Evolutionary conservation across 2,113 vertebrate species (phyloP), one percentile per base, ranked within the genome.

Genomic region (Brachyhypopomus occidentalis): DNA sequence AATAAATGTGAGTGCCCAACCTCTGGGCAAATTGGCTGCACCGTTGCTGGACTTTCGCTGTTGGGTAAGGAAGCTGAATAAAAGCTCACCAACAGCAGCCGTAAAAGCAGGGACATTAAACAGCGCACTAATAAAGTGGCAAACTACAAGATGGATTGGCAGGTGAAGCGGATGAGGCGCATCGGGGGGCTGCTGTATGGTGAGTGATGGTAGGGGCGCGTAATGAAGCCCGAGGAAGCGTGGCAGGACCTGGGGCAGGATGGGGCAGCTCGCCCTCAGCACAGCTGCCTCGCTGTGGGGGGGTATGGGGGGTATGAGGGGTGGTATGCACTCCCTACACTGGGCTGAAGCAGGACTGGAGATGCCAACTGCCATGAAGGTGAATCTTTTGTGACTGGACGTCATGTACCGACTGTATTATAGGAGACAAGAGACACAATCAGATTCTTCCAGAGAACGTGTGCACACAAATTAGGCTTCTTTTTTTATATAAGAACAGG

Each of bases 361-460:
- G 45, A 11, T 8, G 9, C 45, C 45, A 12, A 9, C 12, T 52
- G 45, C 9, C 45, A 52, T 1, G 45, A 52, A 52, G 1, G 45
- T 52, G 2, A 52, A 8, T 52, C 45, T 52, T 52, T 52, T 5
- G 9, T 52, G 45, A 52, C 45, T 52, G 45, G 45, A 52, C 7
- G 8, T 52, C 45, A 52, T 14, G 45, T 14, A 2, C 9, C 14
- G 45, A 52, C 12, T 14, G 12, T 52, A 87, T 90, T 87, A 89
- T 88, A 74, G 78, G 83, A 85, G 79, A 75, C 59, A 74, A 85
- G 64, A 86, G 81, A 84, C 75, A 73, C 59, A 55, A 75, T 85
- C 75, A 83, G 75, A 80, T 69, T 78, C 72, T 72, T 41, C 66
- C 64, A 69, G 74, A 45, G 58, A 67, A 52, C 36, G 34, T 59